Evolutionary conservation across 2,797 vertebrate genomes (phyloP).

Genomic region (Hephaestus fuliginosus): DNA sequence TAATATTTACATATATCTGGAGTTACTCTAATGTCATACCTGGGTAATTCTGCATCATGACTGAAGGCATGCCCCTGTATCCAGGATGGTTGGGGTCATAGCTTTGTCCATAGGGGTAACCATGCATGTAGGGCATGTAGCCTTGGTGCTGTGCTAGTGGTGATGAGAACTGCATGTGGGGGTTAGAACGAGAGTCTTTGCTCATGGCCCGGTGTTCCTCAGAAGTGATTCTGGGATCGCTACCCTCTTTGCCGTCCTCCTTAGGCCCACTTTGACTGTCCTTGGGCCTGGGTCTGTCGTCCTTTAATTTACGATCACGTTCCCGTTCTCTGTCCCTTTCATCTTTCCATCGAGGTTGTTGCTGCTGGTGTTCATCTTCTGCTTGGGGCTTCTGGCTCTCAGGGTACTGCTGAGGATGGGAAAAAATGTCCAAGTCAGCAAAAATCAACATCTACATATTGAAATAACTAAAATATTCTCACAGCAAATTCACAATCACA

Average conservation of each 20-base stretch:
- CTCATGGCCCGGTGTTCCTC: slow-evolving; percentile 91
- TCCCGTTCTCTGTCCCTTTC: slow-evolving; percentile 84
- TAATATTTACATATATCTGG: background rate
- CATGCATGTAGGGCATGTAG: slow-evolving; percentile 97
- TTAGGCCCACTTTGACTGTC: slow-evolving; percentile 87
- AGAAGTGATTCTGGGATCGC: slow-evolving; percentile 87
- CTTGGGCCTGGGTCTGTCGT: slow-evolving; percentile 91
- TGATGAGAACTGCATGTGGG: slow-evolving; percentile 94
- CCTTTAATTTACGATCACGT: slow-evolving; percentile 91
- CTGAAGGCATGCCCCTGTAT: slow-evolving; percentile 93
- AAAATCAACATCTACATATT: slow-evolving; percentile 35
- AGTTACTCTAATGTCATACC: slow-evolving; percentile 79
- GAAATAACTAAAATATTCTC: slow-evolving; percentile 15
- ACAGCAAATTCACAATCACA: slow-evolving; percentile 8
- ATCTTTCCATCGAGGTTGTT: slow-evolving; percentile 92
- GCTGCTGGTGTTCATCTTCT: slow-evolving; percentile 84
- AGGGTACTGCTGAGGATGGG: slow-evolving; percentile 88
- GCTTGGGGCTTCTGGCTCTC: slow-evolving; percentile 86
- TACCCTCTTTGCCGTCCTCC: slow-evolving; percentile 91
- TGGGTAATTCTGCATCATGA: slow-evolving; percentile 99
- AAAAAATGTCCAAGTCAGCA: slow-evolving; percentile 85
- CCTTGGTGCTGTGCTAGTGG: slow-evolving; percentile 95
- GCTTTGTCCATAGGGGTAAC: slow-evolving; percentile 95
- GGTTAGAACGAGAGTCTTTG: slow-evolving; percentile 92
- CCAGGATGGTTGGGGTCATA: slow-evolving; percentile 96